Conservation (phyloP, 2,797 vertebrate genomes). For the Lepilemur septentrionalis region DNA sequence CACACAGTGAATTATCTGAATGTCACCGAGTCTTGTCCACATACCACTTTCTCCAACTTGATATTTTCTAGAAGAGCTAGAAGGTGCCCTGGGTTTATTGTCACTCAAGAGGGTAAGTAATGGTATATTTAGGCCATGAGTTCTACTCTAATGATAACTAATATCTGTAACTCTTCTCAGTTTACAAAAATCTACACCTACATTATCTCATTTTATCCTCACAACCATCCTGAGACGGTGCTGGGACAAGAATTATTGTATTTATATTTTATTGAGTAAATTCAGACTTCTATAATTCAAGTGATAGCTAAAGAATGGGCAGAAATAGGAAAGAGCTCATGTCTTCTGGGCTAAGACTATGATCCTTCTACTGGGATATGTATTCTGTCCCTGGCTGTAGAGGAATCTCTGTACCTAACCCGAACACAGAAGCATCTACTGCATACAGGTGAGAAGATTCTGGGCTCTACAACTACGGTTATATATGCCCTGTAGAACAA, state of each 20-base stretch:
- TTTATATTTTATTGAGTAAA: background rate
- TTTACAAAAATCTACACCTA: background rate
- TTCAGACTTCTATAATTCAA: background rate
- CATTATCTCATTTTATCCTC: background rate
- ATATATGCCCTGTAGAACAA: background rate
- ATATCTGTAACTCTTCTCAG: background rate
- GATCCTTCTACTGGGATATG: background rate
- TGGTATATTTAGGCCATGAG: background rate
- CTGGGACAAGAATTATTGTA: background rate
- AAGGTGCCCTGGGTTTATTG: background rate
- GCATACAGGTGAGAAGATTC: background rate
- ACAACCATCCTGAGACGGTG: background rate
- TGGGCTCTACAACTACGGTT: background rate
- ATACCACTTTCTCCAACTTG: background rate
- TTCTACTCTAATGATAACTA: background rate
- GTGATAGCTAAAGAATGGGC: background rate
- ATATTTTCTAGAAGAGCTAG: constrained; percentile 19
- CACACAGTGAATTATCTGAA: background rate
- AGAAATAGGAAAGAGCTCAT: background rate
- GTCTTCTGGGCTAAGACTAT: background rate
- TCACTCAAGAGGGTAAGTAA: background rate
- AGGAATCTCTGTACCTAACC: background rate
- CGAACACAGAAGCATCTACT: background rate
- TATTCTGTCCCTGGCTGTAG: background rate
- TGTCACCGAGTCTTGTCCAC: background rate